Percentiles rank a stretch among this genome's conserved stretches.
phyloP scores from a whole-genome alignment of 2,113 vertebrate species.

The Cololabis saira region DNA sequence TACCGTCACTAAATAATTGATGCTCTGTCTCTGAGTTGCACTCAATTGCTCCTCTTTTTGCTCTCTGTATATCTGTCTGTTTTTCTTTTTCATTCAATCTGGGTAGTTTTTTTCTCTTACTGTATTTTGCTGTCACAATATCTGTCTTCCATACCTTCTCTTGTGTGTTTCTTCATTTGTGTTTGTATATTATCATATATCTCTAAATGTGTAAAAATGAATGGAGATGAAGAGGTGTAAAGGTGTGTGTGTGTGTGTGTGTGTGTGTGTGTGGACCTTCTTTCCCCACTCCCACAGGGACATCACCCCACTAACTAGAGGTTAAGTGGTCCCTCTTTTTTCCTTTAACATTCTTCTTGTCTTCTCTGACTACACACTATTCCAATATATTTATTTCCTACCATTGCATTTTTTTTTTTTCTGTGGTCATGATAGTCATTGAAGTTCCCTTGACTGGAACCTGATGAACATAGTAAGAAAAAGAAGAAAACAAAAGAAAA shows the following conservation, averaged over 20 bases:
- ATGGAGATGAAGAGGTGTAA: neutral
- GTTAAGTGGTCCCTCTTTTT: constrained; percentile 76
- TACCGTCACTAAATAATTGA: constrained; percentile 99
- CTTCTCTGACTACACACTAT: constrained; percentile 38
- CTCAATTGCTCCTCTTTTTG: constrained; percentile 59
- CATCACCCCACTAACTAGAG: constrained; percentile 71
- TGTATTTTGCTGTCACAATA: constrained; percentile 5
- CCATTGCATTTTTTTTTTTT: constrained; percentile 25
- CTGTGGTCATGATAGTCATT: neutral
- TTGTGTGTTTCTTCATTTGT: neutral
- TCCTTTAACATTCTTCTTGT: constrained; percentile 67
- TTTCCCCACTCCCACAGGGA: constrained; percentile 62
- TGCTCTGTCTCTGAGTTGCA: constrained; percentile 74
- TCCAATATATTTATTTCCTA: constrained; percentile 45
- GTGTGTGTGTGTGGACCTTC: constrained; percentile 40
- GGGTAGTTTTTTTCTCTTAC: constrained; percentile 35
- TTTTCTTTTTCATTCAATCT: constrained; percentile 51
- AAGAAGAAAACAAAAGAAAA: too few species aligned
- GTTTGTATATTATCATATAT: neutral
- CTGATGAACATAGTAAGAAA: too few species aligned
- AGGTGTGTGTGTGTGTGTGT: constrained; percentile 14
- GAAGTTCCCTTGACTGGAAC: too few species aligned
- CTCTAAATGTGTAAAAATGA: neutral
- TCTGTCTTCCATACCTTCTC: constrained; percentile 16
- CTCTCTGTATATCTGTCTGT: constrained; percentile 57